Evolutionary conservation across 2,888 invertebrate species (phyloP).

Genomic region (Limenitis camilla): DNA sequence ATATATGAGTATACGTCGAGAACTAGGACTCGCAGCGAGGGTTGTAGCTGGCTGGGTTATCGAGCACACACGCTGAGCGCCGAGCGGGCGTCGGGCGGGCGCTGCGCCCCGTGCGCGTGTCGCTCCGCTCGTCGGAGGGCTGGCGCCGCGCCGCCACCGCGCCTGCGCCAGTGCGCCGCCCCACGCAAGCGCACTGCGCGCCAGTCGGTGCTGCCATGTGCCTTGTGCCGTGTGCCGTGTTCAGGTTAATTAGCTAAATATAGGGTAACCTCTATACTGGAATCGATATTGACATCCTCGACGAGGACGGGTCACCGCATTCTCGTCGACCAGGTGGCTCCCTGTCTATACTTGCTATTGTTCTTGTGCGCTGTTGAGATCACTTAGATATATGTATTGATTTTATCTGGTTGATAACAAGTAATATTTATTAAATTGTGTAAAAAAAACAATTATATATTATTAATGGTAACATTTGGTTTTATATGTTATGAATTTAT

Average conservation of each 20-base stretch:
- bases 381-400: too few relatives aligned
- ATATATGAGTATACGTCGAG: too few relatives aligned
- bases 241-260: constrained; percentile 15
- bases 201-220: neutral
- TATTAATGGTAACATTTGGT: too few relatives aligned
- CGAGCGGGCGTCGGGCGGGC: constrained; percentile 45
- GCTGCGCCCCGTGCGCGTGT: constrained; percentile 17
- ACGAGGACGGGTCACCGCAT: constrained; percentile 6
- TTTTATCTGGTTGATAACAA: too few relatives aligned
- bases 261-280: constrained; percentile 5
- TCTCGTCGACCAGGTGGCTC: too few relatives aligned
- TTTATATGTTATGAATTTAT: too few relatives aligned
- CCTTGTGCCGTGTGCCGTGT: constrained; percentile 12
- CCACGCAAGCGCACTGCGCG: neutral
- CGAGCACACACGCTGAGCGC: neutral
- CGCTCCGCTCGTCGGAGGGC: constrained; percentile 3
- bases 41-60: neutral
- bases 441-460: too few relatives aligned
- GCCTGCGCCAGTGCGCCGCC: constrained; percentile 7
- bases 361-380: too few relatives aligned
- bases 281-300: constrained; percentile 13
- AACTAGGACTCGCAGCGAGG: neutral
- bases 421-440: too few relatives aligned
- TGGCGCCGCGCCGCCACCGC: constrained; percentile 9
- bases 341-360: too few relatives aligned